phyloP scores from a whole-genome alignment of 2,797 vertebrate species.

The Rhinogobio ventralis region DNA sequence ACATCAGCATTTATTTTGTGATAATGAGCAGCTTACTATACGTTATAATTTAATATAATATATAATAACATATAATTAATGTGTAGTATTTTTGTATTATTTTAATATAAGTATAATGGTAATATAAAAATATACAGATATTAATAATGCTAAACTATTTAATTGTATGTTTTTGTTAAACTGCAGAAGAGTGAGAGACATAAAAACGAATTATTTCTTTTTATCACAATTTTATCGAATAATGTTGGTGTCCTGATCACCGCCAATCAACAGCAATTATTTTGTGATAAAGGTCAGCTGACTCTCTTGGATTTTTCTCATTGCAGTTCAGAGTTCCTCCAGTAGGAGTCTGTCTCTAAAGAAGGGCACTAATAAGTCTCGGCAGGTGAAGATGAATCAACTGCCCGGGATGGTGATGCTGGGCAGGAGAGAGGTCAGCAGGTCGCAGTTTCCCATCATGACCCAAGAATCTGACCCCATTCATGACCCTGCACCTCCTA shows the following conservation, averaged over 20 bases:
- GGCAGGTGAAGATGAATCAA: constrained; percentile 83
- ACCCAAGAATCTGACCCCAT: constrained; percentile 62
- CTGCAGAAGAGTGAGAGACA: too few species aligned
- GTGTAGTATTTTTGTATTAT: background rate
- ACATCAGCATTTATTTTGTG: background rate
- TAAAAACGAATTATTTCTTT: background rate
- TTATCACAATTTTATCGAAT: background rate
- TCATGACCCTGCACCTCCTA: constrained; percentile 52
- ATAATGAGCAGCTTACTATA: background rate
- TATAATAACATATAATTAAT: background rate
- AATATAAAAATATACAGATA: too few species aligned
- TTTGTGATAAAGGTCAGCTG: background rate
- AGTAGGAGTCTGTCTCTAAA: constrained; percentile 70
- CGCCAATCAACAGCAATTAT: background rate
- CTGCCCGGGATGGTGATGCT: constrained; percentile 77
- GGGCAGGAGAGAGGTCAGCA: constrained; percentile 75
- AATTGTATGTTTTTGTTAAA: too few species aligned
- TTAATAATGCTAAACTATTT: background rate
- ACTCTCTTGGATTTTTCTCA: background rate
- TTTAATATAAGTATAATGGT: background rate
- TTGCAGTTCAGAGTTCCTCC: constrained; percentile 67
- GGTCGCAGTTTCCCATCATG: constrained; percentile 62
- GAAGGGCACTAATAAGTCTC: constrained; percentile 67
- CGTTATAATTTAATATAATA: background rate
- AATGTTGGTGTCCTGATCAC: background rate